Conservation (phyloP, 2,888 invertebrate genomes). For the Drosophila subsilvestris region DNA sequence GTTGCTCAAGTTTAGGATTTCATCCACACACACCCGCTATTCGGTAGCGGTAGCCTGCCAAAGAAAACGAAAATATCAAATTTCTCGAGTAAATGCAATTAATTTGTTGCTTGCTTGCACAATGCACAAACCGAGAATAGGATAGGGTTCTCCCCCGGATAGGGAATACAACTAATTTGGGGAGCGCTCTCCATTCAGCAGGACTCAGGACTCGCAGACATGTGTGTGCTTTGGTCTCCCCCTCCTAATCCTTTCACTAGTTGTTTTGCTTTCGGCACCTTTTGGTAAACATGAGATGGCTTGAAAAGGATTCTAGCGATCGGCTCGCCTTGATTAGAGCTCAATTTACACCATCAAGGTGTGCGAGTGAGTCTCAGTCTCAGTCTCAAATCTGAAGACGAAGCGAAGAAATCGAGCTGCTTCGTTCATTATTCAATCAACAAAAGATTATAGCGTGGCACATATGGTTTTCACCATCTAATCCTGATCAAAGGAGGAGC, state of each 20-base stretch:
- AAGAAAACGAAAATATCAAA: conserved; percentile 57
- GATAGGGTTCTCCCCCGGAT: conserved; percentile 10
- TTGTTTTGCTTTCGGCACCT: conserved; percentile 70
- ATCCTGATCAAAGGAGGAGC: conserved; percentile 26
- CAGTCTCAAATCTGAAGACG: conserved; percentile 16
- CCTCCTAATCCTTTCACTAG: conserved; percentile 68
- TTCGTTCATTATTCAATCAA: conserved; percentile 56
- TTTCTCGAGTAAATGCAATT: conserved; percentile 69
- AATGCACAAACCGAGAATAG: conserved; percentile 45
- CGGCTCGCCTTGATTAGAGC: conserved; percentile 69
- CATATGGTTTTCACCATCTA: conserved; percentile 59
- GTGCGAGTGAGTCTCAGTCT: conserved; percentile 36
- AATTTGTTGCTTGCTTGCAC: conserved; percentile 54
- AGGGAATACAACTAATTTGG: conserved; percentile 65
- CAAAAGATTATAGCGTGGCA: conserved; percentile 51
- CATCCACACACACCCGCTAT: conserved; percentile 33
- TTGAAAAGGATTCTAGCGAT: conserved; percentile 59
- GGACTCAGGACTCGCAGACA: conserved; percentile 33
- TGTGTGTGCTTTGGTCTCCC: conserved; percentile 66
- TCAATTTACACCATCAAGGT: conserved; percentile 70
- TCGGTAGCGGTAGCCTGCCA: conserved; percentile 45
- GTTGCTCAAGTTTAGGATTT: conserved; percentile 55
- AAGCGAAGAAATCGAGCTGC: conserved; percentile 39
- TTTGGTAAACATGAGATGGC: conserved; percentile 74
- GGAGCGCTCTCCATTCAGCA: conserved; percentile 31